Evolutionary conservation across 2,113 vertebrate species (phyloP).

Genomic region (Alethe castanea): DNA sequence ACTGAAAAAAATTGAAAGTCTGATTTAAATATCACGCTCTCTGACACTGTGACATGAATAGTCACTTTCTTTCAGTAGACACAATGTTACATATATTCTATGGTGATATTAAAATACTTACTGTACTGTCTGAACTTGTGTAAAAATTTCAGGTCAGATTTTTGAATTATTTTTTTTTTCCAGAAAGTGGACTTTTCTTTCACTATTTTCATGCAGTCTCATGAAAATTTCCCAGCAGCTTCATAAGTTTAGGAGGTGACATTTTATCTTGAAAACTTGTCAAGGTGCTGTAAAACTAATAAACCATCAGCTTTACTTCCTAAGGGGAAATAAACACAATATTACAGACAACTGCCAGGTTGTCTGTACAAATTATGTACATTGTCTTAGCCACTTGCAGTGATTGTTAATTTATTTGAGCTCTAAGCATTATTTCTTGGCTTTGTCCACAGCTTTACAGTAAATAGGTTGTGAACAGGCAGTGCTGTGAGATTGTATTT

Average conservation of each 20-base stretch:
- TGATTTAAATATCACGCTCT: neutral
- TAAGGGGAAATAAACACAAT: neutral
- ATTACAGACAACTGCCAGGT: neutral
- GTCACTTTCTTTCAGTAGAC: neutral
- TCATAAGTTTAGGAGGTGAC: neutral
- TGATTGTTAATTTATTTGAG: slow-evolving; percentile 20
- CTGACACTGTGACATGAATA: neutral
- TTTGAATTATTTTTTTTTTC: neutral
- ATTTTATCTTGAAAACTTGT: neutral
- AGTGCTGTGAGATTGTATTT: slow-evolving; percentile 30
- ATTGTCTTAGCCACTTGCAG: slow-evolving; percentile 13
- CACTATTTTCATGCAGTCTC: neutral
- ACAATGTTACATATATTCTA: neutral
- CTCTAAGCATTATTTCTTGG: neutral
- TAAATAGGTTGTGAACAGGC: slow-evolving; percentile 18
- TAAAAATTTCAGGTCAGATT: neutral
- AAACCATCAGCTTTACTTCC: slow-evolving; percentile 20
- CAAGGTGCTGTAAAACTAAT: slow-evolving; percentile 3
- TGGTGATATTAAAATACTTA: neutral
- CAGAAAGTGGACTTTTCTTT: neutral
- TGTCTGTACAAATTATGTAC: neutral
- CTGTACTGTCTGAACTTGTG: neutral
- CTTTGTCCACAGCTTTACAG: neutral
- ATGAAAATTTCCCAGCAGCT: neutral
- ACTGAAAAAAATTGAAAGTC: neutral